Base-by-base conservation (phyloP, 2,797 vertebrate genomes). In the Lophotriccus pileatus region DNA sequence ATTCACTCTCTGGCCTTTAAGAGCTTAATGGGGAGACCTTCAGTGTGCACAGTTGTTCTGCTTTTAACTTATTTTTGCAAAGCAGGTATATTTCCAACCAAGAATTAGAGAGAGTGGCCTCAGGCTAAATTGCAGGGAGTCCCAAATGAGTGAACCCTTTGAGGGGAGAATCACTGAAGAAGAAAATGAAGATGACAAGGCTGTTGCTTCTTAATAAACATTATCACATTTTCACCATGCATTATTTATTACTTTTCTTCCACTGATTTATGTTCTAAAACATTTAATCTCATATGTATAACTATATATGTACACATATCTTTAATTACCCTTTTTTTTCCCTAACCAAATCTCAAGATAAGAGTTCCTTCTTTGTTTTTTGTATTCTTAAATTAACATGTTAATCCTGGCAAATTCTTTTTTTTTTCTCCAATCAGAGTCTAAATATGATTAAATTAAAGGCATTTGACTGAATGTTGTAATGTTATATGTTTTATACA, bases 181-280 rank as follows among this genome's bases (percentile, higher is more conserved):
- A 98, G 98, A 98, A 98, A 98, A 98, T 97, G 97, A 97, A 98
- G 97, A 98, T 97, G 98, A 98, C 98, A 98, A 97, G 98, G 96
- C 97, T 97, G 96, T 97, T 98, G 98, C 98, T 97, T 98, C 98
- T 98, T 98, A 98, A 98, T 98, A 98, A 98, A 98, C 98, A 98
- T 97, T 98, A 98, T 98, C 97, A 91, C 97, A 97, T 98, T 97
- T 98, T 97, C 97, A 96, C 92, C 93, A 96, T 98, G 97, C 97
- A 98, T 98, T 98, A 98, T 98, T 98, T 98, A 98, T 97, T 96
- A 96, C 96, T 97, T 97, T 97, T 96, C 97, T 95, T 95, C 94
- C 95, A 55, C 96, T 98, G 98, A 98, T 97, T 98, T 97, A 97
- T 97, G 96, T 97, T 97, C 94, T 96, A 95, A 97, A 98, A 97